These are phyloP conservation scores for Ctena decussata DNA, from an alignment of 2,888 invertebrate species.

Conservation along the genomic window DNA sequence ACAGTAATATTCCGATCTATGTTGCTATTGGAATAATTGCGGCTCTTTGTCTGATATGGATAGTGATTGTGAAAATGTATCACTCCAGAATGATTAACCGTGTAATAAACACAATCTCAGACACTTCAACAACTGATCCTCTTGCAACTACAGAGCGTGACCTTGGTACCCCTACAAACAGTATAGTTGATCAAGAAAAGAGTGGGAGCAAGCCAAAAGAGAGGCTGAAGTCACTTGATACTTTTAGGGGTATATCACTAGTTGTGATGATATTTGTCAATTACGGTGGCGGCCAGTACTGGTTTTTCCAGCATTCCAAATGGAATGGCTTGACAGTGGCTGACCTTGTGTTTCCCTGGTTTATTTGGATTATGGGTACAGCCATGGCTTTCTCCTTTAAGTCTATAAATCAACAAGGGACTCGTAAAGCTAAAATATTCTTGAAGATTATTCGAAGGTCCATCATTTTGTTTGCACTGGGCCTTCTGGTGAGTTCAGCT, in stretches of 20 bases:
- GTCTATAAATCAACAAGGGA: conserved; percentile 90
- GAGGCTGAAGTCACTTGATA: conserved; percentile 84
- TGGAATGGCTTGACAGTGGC: conserved; percentile 89
- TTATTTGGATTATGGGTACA: conserved; percentile 99
- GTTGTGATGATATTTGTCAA: conserved; percentile 96
- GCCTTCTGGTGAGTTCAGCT: conserved; percentile 83
- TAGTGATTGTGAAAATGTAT: conserved; percentile 19
- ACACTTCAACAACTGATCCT: conserved; percentile 23
- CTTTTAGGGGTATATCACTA: conserved; percentile 84
- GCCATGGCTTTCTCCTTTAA: conserved; percentile 95
- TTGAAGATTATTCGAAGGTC: conserved; percentile 86
- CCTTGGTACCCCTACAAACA: conserved; percentile 75
- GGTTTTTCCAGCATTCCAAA: conserved; percentile 92
- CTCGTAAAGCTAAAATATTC: conserved; percentile 77
- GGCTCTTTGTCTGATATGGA: conserved; percentile 50
- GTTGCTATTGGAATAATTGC: conserved; percentile 53
- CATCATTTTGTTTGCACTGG: conserved; percentile 86
- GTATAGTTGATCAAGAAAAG: conserved; percentile 66
- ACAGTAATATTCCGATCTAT: conserved; percentile 57
- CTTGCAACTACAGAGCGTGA: conserved; percentile 70
- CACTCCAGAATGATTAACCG: background rate
- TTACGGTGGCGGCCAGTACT: conserved; percentile 94
- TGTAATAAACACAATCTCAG: background rate
- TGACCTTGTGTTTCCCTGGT: conserved; percentile 87
- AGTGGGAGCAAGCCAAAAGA: conserved; percentile 64